Base-by-base conservation (phyloP, 2,797 vertebrate species). In the Limosa lapponica region DNA sequence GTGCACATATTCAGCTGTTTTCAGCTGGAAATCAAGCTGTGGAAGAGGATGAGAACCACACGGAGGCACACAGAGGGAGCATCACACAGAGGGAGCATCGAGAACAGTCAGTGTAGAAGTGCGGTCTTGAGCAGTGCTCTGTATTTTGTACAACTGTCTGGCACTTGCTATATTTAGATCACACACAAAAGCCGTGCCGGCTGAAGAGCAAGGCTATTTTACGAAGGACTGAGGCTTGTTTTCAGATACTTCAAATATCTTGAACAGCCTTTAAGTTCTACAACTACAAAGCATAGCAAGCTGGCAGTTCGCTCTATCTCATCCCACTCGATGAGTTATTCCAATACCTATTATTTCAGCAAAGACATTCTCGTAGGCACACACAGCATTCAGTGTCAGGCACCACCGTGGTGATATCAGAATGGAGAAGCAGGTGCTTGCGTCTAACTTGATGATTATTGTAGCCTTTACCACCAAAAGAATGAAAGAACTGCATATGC, bases 361-460 rank as follows among this genome's bases (percentile, higher is more conserved):
- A 82, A 71, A 79, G 69, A 39, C 25, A 15, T 28, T 74, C 64
- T 55, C 3, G 3, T 0, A 69, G 48, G 41, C 51, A 71, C 65
- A 36, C 10, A 16, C 17, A 36, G 44, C 2, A 2, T n/a, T 44
- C 44, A 13, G 23, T 10, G 37, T n/a, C 78, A 70, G 70, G 46
- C 8, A 14, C 55, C 61, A 30, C 3, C 0, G 4, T 8, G 39
- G 24, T 20, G 37, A 48, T 5, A n/a, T 2, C 6, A 30, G 51
- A 62, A 48, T 4, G 37, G 17, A 46, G 28, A 91, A 89, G 30
- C 4, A 11, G 20, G 51, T 73, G 57, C 8, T 16, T 61, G 51
- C 3, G 1, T 37, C 66, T 69, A 37, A 37, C 25, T 15, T 1
- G 15, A 48, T 34, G 37, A 43, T 75, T 77, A 34, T 0, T 49